A percentile compares a stretch with the other conserved stretches of the same genome.
These are phyloP conservation scores for Zelostemma sp. DNA, from an alignment of 1,140 invertebrate genomes.

Conservation along the genomic window DNA sequence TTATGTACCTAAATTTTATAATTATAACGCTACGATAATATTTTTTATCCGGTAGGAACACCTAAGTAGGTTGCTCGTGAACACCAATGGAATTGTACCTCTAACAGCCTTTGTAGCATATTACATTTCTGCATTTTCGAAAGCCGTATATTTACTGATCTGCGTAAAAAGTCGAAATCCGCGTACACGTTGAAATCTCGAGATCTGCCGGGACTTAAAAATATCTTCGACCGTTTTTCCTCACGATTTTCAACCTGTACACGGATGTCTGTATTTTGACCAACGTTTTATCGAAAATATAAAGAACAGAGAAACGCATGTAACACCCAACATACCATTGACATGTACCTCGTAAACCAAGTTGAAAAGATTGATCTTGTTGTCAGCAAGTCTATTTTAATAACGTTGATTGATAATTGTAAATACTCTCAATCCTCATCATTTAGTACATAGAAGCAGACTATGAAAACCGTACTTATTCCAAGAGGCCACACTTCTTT, in stretches of 20 bases:
- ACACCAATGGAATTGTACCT: slow-evolving; percentile 65
- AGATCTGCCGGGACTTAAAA: slow-evolving; percentile 22
- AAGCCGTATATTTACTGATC: slow-evolving; percentile 24
- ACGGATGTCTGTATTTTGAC: background rate
- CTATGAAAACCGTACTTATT: slow-evolving; percentile 17
- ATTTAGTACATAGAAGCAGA: slow-evolving; percentile 25
- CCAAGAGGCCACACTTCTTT: slow-evolving; percentile 20
- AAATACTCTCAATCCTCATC: background rate
- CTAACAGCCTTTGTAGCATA: slow-evolving; percentile 55
- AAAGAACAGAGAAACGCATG: background rate
- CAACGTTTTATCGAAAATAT: background rate
- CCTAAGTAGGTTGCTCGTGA: slow-evolving; percentile 69
- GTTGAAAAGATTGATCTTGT: background rate
- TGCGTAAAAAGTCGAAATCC: background rate
- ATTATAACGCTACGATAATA: slow-evolving; percentile 38
- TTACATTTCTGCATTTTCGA: slow-evolving; percentile 41
- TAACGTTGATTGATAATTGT: background rate
- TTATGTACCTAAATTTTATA: slow-evolving; percentile 36
- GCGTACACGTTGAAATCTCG: background rate
- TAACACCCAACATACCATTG: background rate
- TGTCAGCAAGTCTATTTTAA: background rate
- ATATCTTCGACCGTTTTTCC: too few species aligned
- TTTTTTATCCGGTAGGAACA: slow-evolving; percentile 58
- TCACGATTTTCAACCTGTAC: too few species aligned
- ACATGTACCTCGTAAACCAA: background rate